Base-by-base conservation (phyloP, 2,797 vertebrate genomes). In the Sebastes iracundus region DNA sequence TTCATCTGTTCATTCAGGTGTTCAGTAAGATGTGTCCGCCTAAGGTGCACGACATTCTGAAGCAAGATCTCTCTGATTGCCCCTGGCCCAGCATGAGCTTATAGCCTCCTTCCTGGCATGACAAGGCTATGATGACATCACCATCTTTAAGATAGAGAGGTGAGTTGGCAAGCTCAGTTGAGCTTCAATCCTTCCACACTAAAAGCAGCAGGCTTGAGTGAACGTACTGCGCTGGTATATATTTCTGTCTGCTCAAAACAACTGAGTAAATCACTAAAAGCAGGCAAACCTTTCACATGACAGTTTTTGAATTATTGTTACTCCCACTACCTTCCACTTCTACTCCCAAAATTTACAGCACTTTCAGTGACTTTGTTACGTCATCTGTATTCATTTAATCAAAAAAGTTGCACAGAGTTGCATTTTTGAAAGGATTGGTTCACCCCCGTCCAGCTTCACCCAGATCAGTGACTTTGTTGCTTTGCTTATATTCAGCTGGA, bases 211-310 rank as follows among this genome's bases (percentile, higher is more conserved):
- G 49, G 20, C 64, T 35, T 56, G 20, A 53, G 49, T 53, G 49
- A n/a, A 53, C 30, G 49, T 20, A 53, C 20, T 56, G 38, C 10
- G 7, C 14, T 14, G 38, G 2, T 55, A 18, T 27, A 67, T 35
- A 66, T 82, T 55, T 83, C 6, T 63, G 25, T 58, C 60, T n/a
- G 4, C 9, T 60, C 11, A 55, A 58, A 76, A 61, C 20, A 76
- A 46, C 38, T 1, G 52, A 76, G 78, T 84, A 71, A 84, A 82
- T 84, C 79, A 84, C 30, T 12, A 27, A 58, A 59, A 77, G 25
- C 71, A 49, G 28, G 30, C 30, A 5, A 38, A 55, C 22, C 46
- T 58, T 76, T 63, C 25, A 66, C 38, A 65, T 62, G 23, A 27
- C 27, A 23, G 6, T 4, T 33, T 69, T 22, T 84, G 35, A 79